A percentile compares a stretch with the other conserved stretches of the same genome.
Evolutionary conservation across 2,113 vertebrate genomes (phyloP).

Genomic region (Pantherophis guttatus): DNA sequence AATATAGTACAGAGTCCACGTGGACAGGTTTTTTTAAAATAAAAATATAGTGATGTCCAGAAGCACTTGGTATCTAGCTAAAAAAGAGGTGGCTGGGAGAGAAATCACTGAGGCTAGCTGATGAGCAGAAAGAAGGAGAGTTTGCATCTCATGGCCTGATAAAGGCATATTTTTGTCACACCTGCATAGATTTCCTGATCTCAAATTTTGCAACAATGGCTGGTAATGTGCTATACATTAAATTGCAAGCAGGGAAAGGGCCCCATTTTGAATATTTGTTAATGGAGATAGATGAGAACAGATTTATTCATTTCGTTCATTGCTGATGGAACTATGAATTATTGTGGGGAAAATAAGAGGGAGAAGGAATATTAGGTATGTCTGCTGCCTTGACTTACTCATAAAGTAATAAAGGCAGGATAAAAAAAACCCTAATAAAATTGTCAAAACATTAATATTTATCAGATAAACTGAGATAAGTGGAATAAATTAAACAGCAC

Average conservation of each 20-base stretch:
- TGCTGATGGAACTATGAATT: not conserved
- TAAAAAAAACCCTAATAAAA: not conserved
- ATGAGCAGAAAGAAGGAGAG: not conserved
- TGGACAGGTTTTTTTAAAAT: not conserved
- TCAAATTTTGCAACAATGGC: not conserved
- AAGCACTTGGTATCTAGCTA: not conserved
- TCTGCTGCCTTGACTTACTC: not conserved
- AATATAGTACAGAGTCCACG: not conserved
- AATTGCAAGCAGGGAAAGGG: not conserved
- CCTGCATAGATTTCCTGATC: not conserved
- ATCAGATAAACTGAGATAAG: not conserved
- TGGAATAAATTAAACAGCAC: not conserved
- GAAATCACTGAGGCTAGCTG: not conserved
- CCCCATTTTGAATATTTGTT: not conserved
- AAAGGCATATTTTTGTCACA: not conserved
- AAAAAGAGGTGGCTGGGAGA: not conserved
- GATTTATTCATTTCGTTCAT: not conserved
- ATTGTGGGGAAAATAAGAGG: not conserved
- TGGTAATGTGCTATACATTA: not conserved
- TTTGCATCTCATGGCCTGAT: not conserved
- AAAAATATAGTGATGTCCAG: not conserved
- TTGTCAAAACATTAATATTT: not conserved
- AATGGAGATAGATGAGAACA: not conserved
- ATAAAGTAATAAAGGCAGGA: not conserved
- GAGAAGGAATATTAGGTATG: not conserved